Percentiles rank a stretch among this genome's conserved stretches.
phyloP scores from a whole-genome alignment of 2,797 vertebrate genomes.

The Lacerta viridis region DNA sequence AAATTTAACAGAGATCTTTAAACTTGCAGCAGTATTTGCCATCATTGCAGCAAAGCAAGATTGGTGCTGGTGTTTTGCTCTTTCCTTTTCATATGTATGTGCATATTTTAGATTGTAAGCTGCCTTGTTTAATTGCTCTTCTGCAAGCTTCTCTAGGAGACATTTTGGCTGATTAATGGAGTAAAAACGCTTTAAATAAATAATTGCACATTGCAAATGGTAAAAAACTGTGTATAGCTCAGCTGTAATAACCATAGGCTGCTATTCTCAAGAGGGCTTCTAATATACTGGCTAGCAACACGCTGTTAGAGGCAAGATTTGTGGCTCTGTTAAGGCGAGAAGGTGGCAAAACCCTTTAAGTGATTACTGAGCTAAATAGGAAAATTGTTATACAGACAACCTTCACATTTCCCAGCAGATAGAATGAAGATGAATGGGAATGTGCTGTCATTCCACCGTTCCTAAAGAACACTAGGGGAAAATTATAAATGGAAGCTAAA shows the following conservation, averaged over 20 bases:
- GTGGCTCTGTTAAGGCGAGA: slow-evolving; percentile 38
- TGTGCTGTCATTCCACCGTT: slow-evolving; percentile 30
- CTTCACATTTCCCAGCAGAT: slow-evolving; percentile 67
- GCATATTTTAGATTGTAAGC: too few relatives aligned
- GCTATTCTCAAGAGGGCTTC: slow-evolving; percentile 18
- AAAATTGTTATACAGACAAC: slow-evolving; percentile 56
- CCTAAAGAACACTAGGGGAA: slow-evolving; percentile 57
- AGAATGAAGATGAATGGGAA: slow-evolving; percentile 54
- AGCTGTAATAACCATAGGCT: not conserved
- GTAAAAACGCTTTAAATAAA: not conserved
- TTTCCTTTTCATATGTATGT: not conserved
- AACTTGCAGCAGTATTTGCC: too few relatives aligned
- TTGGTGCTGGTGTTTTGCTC: not conserved
- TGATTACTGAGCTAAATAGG: slow-evolving; percentile 54
- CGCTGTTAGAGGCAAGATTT: slow-evolving; percentile 30
- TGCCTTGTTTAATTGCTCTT: not conserved
- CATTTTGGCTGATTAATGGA: not conserved
- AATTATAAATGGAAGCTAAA: slow-evolving; percentile 58
- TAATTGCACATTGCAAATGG: not conserved
- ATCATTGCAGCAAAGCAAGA: too few relatives aligned
- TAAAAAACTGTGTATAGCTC: not conserved
- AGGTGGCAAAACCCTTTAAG: slow-evolving; percentile 46
- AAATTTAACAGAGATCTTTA: too few relatives aligned
- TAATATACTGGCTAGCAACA: not conserved
- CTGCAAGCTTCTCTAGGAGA: not conserved